Conservation (phyloP, 2,797 vertebrate species). For the Notolepis coatsorum region DNA sequence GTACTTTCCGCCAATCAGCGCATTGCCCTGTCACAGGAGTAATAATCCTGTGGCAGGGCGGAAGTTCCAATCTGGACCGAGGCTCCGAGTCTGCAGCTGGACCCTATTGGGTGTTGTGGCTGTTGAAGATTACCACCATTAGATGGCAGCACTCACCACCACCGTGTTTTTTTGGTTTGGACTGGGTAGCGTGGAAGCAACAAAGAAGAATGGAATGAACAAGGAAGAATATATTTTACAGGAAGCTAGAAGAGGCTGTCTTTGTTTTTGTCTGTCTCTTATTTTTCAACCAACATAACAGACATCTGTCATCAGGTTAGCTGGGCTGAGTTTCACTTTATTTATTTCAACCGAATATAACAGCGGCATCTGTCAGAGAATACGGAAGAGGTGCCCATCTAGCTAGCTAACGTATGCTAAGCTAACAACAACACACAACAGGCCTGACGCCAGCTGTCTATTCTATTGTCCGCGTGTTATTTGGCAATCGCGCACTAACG, state of each 20-base stretch:
- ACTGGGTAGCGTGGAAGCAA: background rate
- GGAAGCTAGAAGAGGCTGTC: constrained; percentile 56
- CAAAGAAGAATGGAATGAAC: constrained; percentile 66
- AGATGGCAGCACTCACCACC: constrained; percentile 20
- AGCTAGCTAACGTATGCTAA: constrained; percentile 28
- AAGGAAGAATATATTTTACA: constrained; percentile 66
- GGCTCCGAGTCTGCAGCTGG: no score
- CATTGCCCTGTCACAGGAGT: no score
- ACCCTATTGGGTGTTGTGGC: background rate
- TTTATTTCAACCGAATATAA: background rate
- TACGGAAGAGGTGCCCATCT: background rate
- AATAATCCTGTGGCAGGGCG: no score
- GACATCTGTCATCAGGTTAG: background rate
- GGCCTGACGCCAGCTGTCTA: constrained; percentile 61
- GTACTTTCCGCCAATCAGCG: no score
- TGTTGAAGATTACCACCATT: constrained; percentile 11
- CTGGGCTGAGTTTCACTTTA: background rate
- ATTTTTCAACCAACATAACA: background rate
- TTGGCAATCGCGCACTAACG: no score
- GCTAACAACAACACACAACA: constrained; percentile 71
- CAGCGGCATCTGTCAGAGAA: background rate
- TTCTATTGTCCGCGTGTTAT: constrained; percentile 37
- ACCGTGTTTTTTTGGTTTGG: background rate
- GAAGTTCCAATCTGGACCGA: no score
- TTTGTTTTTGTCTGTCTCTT: constrained; percentile 74